These are phyloP conservation scores for Hypselothyrea guttata DNA, from an alignment of 2,888 invertebrate genomes.

Conservation along the genomic window DNA sequence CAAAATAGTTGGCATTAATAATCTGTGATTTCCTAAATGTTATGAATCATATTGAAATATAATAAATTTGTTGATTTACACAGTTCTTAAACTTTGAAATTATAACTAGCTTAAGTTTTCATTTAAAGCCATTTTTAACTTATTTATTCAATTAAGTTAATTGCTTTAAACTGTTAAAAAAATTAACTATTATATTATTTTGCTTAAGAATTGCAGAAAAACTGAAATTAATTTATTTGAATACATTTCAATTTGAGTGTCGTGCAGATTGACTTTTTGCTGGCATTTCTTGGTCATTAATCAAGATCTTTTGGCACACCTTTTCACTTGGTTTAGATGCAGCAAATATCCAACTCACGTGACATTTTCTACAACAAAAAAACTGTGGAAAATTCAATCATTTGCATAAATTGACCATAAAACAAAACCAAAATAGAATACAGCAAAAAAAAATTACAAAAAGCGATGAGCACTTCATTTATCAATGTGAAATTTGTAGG, in stretches of 20 bases:
- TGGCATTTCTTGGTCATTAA: conserved; percentile 46
- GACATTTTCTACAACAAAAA: conserved; percentile 28
- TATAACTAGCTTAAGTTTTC: too few relatives aligned
- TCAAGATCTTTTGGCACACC: conserved; percentile 38
- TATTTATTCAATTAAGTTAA: neutral
- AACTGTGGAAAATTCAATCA: conserved; percentile 26
- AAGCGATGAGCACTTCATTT: conserved; percentile 54
- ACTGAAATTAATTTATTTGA: conserved; percentile 18
- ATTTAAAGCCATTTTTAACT: too few relatives aligned
- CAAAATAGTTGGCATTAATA: too few relatives aligned
- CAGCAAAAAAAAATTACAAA: conserved; percentile 20
- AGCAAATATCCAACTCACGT: conserved; percentile 3
- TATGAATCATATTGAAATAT: too few relatives aligned
- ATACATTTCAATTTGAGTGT: conserved; percentile 45
- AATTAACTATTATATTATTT: neutral
- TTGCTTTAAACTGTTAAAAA: neutral
- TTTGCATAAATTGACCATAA: conserved; percentile 72
- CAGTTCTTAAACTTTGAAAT: too few relatives aligned
- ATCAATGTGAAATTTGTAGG: conserved; percentile 46
- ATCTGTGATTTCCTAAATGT: too few relatives aligned
- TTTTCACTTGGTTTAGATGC: conserved; percentile 12
- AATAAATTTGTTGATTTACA: too few relatives aligned
- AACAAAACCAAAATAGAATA: conserved; percentile 53
- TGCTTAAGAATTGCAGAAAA: neutral
- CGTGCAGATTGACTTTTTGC: conserved; percentile 24